phyloP scores from a whole-genome alignment of 2,797 vertebrate species.

The Chloroceryle inda region DNA sequence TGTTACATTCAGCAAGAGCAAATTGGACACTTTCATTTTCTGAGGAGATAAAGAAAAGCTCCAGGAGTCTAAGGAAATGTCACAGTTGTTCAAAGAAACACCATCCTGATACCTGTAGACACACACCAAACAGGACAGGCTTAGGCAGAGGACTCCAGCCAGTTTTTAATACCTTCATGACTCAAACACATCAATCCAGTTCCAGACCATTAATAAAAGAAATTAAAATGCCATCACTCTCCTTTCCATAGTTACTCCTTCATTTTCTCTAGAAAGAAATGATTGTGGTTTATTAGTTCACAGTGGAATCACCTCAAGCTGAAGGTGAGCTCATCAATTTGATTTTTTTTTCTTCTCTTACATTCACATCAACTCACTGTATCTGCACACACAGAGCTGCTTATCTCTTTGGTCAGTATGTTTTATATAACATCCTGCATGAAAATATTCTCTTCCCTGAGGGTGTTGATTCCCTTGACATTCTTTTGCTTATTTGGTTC shows the following conservation, averaged over 20 bases:
- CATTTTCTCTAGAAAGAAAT: neutral
- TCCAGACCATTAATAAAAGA: neutral
- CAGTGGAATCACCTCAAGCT: neutral
- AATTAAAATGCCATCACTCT: neutral
- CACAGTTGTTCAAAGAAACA: neutral
- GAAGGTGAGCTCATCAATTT: neutral
- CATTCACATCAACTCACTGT: neutral
- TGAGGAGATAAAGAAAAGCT: slow-evolving; percentile 27
- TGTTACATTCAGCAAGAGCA: neutral
- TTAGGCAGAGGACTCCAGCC: neutral
- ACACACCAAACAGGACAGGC: neutral
- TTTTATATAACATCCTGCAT: neutral
- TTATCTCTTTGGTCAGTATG: neutral
- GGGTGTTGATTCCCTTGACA: neutral
- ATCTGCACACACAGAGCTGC: fast-evolving
- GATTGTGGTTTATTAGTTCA: neutral
- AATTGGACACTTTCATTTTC: neutral
- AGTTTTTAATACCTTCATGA: neutral
- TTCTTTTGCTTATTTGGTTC: neutral
- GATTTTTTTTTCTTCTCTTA: neutral
- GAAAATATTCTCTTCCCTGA: neutral
- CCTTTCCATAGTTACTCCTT: neutral
- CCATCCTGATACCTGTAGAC: neutral
- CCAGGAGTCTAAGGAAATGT: neutral
- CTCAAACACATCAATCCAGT: neutral